Evolutionary conservation across 2,797 vertebrate genomes (phyloP).

Genomic region (Anguilla obscura): DNA sequence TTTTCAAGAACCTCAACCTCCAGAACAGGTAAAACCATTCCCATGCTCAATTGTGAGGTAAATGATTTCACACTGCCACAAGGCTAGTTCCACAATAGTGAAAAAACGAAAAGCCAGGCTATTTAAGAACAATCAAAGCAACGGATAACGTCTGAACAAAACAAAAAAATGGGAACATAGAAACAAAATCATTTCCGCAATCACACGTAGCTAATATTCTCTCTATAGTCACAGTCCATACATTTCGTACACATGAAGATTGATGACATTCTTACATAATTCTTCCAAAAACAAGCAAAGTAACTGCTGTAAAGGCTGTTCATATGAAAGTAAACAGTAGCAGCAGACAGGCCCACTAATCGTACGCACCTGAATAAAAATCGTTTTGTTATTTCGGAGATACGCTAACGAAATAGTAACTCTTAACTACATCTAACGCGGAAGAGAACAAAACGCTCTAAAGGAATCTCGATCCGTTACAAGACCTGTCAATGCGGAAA

Average conservation of each 20-base stretch:
- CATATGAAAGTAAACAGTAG: neutral
- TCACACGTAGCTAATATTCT: neutral
- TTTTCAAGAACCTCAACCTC: neutral
- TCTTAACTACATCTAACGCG: neutral
- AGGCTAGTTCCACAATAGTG: neutral
- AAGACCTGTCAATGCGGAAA: slow-evolving; percentile 14
- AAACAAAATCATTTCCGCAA: neutral
- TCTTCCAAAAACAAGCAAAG: neutral
- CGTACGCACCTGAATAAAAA: neutral
- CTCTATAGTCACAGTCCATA: neutral
- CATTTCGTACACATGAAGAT: neutral
- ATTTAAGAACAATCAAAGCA: neutral
- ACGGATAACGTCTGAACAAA: neutral
- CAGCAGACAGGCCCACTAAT: neutral
- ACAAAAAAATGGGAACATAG: neutral
- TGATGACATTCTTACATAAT: neutral
- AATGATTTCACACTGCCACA: neutral
- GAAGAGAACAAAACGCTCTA: neutral
- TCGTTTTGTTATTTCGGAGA: neutral
- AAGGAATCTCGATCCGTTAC: neutral
- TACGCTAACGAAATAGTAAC: neutral
- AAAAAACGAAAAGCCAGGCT: neutral
- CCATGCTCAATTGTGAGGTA: neutral
- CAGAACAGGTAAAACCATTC: neutral
- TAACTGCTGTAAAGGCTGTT: neutral